Conservation (phyloP, 2,113 vertebrate genomes). For the Columba janthina region DNA sequence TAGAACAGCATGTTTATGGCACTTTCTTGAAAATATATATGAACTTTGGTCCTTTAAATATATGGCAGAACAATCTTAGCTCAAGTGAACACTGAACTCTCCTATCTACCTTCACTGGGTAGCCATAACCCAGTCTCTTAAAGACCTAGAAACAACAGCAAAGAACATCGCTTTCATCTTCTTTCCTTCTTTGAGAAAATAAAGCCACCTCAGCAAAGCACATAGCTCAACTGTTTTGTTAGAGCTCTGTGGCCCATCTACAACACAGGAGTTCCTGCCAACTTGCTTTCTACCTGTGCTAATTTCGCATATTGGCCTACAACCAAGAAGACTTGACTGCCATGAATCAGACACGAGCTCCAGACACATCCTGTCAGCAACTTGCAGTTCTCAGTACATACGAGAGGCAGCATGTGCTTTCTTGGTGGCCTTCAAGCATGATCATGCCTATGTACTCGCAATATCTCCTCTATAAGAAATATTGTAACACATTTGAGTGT, state of each 20-base stretch:
- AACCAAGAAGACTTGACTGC: neutral
- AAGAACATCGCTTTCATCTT: neutral
- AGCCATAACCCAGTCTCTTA: neutral
- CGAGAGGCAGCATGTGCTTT: neutral
- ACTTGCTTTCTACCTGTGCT: neutral
- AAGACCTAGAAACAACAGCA: neutral
- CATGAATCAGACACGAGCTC: neutral
- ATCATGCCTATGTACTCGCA: neutral
- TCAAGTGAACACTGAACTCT: neutral
- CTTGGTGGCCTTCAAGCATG: neutral
- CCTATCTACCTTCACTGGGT: neutral
- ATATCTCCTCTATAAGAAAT: neutral
- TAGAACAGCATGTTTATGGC: neutral
- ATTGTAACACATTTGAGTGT: neutral
- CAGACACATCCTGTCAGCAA: neutral
- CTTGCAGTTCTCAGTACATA: neutral
- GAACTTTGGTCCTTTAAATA: neutral
- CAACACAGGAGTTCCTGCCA: neutral
- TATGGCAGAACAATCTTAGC: neutral
- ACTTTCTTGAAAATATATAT: rapidly evolving
- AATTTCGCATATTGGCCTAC: neutral
- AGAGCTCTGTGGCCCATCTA: neutral
- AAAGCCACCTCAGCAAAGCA: neutral
- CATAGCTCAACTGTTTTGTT: neutral
- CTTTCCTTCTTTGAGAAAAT: neutral